Evolutionary conservation across 2,797 vertebrate genomes (phyloP), one percentile per base, ranked within the genome.

Genomic region (Notolepis coatsorum): DNA sequence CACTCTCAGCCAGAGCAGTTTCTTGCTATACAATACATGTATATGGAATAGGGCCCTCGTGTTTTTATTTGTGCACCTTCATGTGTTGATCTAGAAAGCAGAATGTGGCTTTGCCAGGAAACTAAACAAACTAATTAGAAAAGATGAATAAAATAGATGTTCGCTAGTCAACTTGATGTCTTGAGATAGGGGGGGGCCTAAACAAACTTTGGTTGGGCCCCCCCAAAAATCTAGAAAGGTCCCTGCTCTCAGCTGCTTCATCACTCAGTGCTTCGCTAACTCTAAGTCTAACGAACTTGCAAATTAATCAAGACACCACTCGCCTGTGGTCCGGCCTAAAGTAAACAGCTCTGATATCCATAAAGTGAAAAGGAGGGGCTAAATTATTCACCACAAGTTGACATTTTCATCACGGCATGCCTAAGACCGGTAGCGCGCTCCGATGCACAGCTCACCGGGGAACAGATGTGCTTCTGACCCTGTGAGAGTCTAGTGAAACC

Each of bases 231-330:
- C n/a, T n/a, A n/a, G n/a, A n/a, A n/a, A n/a, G n/a, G n/a, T n/a
- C n/a, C n/a, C n/a, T n/a, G n/a, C n/a, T n/a, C 42, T 48, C 33
- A 20, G 46, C 48, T 41, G 30, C 10, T 52, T 41, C 35, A 42
- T 52, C 51, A 53, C 59, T 46, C 35, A 43, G 31, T 17, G 24
- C 39, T 61, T 38, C 7, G 46, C 30, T 41, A 48, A n/a, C n/a
- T n/a, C 52, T 4, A 13, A 7, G 18, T 18, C 59, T 60, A 64
- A 33, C 13, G 24, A 35, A 55, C 41, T 17, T 18, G 50, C 37
- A 30, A 20, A 59, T 49, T 42, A 72, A 69, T 58, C 12, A 54
- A 45, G 24, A 53, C 13, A 12, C 65, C 13, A 58, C 27, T 23
- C 35, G 10, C 45, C 23, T 33, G 21, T 39, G 33, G n/a, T 21